Conservation (phyloP, 2,113 vertebrate genomes). For the Calyptommatus sinebrachiatus region DNA sequence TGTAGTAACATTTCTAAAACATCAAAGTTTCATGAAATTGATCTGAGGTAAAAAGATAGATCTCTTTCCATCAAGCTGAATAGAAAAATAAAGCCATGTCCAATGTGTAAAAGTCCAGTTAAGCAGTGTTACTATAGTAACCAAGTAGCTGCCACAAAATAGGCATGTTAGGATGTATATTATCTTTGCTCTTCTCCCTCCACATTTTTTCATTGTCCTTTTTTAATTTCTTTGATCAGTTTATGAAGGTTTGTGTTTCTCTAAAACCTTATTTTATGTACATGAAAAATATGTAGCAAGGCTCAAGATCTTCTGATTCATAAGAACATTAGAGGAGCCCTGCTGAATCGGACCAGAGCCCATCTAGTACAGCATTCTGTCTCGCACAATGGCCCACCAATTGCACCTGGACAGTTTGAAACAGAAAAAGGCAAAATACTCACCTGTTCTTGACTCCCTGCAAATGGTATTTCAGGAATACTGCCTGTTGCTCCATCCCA, state of each 20-base stretch:
- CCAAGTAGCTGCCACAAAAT: background rate
- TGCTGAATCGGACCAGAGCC: too few relatives aligned
- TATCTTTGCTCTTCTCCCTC: background rate
- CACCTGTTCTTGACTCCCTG: too few relatives aligned
- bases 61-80: background rate
- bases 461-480: too few relatives aligned
- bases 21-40: background rate
- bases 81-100: background rate
- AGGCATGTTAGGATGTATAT: background rate
- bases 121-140: constrained; percentile 20
- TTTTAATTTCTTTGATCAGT: background rate
- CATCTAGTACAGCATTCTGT: too few relatives aligned
- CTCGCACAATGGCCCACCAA: too few relatives aligned
- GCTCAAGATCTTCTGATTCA: constrained; percentile 1
- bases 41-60: background rate
- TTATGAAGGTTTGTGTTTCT: background rate
- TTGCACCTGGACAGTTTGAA: too few relatives aligned
- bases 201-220: background rate
- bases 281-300: background rate
- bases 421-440: too few relatives aligned
- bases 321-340: background rate
- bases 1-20: too few relatives aligned
- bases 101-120: background rate
- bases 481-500: too few relatives aligned
- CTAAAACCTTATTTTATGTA: background rate